Conservation (phyloP, 2,113 vertebrate genomes). For the Camelus bactrianus region DNA sequence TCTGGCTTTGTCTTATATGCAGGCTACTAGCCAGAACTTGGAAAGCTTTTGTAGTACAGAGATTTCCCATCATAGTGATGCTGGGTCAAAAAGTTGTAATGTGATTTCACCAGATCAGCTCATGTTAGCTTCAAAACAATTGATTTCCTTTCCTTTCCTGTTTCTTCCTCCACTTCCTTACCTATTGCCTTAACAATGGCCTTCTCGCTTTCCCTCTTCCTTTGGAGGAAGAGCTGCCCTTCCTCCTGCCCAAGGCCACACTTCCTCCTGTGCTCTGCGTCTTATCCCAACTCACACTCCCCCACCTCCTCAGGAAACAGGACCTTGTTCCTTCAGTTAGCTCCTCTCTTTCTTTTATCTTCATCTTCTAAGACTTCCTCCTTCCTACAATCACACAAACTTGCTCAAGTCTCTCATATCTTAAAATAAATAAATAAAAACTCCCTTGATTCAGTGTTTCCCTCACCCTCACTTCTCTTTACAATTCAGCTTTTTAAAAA, state of each 20-base stretch:
- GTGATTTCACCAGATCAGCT: conserved; percentile 61
- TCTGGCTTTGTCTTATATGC: conserved; percentile 42
- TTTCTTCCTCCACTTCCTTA: neutral
- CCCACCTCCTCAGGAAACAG: neutral
- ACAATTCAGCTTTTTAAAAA: neutral
- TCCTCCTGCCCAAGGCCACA: neutral
- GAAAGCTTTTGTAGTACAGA: conserved; percentile 40
- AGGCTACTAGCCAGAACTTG: conserved; percentile 55
- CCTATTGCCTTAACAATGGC: neutral
- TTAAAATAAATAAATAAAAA: conserved; percentile 24
- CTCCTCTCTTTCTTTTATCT: neutral
- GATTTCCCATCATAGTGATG: conserved; percentile 54
- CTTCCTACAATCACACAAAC: neutral
- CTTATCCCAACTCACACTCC: neutral
- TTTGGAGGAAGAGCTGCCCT: neutral
- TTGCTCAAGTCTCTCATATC: neutral
- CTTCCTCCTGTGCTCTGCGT: neutral
- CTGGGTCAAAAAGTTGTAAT: conserved; percentile 24
- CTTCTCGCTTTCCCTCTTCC: neutral
- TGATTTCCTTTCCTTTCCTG: conserved; percentile 4
- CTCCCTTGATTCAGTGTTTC: neutral
- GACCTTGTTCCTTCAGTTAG: neutral
- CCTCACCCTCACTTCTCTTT: neutral
- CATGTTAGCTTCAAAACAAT: conserved; percentile 50
- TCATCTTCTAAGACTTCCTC: neutral